Evolutionary conservation across 2,797 vertebrate species (phyloP).

Genomic region (Prionace glauca): DNA sequence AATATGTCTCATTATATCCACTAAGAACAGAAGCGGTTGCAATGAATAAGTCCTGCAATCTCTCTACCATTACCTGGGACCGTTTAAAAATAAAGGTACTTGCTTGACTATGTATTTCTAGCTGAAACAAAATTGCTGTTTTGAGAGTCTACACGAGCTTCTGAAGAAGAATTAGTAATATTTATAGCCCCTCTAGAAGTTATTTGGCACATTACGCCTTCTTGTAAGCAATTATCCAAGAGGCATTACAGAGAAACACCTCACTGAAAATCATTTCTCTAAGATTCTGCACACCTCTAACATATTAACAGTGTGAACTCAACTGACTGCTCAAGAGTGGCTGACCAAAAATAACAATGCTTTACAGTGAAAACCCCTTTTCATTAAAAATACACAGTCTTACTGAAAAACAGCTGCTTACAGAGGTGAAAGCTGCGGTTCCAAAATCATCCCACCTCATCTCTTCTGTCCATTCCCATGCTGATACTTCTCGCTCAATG

Average conservation of each 20-base stretch:
- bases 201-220: background rate
- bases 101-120: background rate
- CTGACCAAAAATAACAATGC: background rate
- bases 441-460: conserved; percentile 56
- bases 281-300: background rate
- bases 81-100: background rate
- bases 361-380: background rate
- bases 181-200: background rate
- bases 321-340: background rate
- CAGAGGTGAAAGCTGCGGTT: background rate
- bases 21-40: background rate
- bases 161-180: background rate
- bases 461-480: conserved; percentile 78
- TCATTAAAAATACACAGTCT: background rate
- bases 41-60: background rate
- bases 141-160: background rate
- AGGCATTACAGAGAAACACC: background rate
- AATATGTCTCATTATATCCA: background rate
- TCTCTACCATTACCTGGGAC: background rate
- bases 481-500: conserved; percentile 79
- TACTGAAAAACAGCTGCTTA: conserved; percentile 23
- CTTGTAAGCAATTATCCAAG: background rate
- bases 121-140: background rate
- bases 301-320: background rate
- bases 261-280: background rate